A percentile compares a stretch with the other conserved stretches of the same genome.
phyloP scores from a whole-genome alignment of 2,797 vertebrate genomes.

The Bradypus variegatus region DNA sequence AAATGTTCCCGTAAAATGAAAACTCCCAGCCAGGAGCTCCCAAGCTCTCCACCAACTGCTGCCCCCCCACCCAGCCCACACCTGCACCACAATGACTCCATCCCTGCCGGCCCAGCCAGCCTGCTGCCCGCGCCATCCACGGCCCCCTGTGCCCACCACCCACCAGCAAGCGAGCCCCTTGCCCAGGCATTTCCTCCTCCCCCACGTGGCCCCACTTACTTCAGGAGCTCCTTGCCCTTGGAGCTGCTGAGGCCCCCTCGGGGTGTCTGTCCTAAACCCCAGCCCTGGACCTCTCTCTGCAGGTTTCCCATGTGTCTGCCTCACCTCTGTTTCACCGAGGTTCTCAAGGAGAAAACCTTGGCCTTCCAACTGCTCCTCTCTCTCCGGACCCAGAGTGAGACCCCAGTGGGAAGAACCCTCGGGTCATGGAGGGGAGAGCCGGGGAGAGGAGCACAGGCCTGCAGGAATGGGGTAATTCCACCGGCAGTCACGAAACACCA shows the following conservation, averaged over 20 bases:
- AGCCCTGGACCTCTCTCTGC: not conserved
- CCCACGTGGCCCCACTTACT: not conserved
- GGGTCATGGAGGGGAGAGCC: not conserved
- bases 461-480: rapidly evolving
- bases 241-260: not conserved
- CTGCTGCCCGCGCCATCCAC: not conserved
- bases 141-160: not conserved
- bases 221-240: not conserved
- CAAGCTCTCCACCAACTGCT: not conserved
- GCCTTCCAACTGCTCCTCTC: not conserved
- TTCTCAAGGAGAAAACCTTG: not conserved
- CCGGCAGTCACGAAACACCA: rapidly evolving
- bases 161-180: rapidly evolving
- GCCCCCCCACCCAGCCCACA: not conserved
- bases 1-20: not conserved
- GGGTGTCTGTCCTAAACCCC: not conserved
- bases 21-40: not conserved
- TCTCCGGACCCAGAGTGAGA: not conserved
- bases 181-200: not conserved
- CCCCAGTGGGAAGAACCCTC: not conserved
- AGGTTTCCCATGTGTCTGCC: not conserved
- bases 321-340: not conserved
- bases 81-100: rapidly evolving
- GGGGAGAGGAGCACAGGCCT: not conserved
- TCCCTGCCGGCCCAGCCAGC: not conserved